Conservation (phyloP, 2,113 vertebrate genomes). For the Nerophis ophidion region DNA sequence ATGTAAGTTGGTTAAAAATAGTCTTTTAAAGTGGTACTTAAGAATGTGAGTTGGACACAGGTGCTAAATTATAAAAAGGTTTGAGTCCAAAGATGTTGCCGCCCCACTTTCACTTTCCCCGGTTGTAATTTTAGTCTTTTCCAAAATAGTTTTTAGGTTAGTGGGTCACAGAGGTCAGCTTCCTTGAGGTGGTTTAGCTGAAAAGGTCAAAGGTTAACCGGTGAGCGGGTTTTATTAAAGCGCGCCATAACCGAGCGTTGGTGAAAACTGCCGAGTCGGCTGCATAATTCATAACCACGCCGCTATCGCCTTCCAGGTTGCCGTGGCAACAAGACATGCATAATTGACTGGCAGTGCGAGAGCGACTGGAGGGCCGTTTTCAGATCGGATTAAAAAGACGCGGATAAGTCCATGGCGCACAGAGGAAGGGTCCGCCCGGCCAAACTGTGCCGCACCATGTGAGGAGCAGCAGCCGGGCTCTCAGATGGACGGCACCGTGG, state of each 20-base stretch:
- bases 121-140: too few relatives aligned
- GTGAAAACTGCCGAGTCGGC: slow-evolving; percentile 64
- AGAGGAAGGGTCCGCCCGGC: slow-evolving; percentile 35
- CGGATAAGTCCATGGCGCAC: slow-evolving; percentile 59
- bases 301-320: slow-evolving; percentile 87
- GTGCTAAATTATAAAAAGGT: too few relatives aligned
- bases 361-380: slow-evolving; percentile 55
- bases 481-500: slow-evolving; percentile 63
- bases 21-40: too few relatives aligned
- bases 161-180: not conserved
- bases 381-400: slow-evolving; percentile 54
- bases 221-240: slow-evolving; percentile 30
- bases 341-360: slow-evolving; percentile 80
- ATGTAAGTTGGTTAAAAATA: too few relatives aligned
- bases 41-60: too few relatives aligned
- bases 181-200: not conserved
- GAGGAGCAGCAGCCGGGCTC: slow-evolving; percentile 51
- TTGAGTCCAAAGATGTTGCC: too few relatives aligned
- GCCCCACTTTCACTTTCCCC: too few relatives aligned
- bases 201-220: not conserved
- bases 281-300: slow-evolving; percentile 77
- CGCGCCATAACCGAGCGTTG: slow-evolving; percentile 46
- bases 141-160: too few relatives aligned
- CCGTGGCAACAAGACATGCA: slow-evolving; percentile 84
- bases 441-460: slow-evolving; percentile 68